Evolutionary conservation across 2,797 vertebrate species (phyloP).

Genomic region (Sphaeramia orbicularis): DNA sequence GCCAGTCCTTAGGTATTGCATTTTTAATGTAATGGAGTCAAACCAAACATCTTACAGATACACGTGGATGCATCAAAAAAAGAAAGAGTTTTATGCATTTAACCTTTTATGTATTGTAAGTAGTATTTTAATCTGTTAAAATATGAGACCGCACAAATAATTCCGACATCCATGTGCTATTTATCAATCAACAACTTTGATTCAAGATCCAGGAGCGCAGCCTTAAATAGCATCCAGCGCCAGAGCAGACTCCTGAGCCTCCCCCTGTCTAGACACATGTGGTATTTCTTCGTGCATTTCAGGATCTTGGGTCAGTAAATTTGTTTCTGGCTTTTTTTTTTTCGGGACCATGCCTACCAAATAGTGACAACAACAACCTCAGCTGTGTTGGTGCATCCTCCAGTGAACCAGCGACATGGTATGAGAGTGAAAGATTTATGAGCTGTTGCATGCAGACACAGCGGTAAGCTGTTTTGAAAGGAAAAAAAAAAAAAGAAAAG

Average conservation of each 20-base stretch:
- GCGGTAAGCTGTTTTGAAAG: slow-evolving; percentile 58
- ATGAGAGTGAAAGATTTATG: slow-evolving; percentile 93
- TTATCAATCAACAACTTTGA: neutral
- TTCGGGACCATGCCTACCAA: slow-evolving; percentile 20
- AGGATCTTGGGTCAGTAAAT: slow-evolving; percentile 80
- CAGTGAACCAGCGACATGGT: slow-evolving; percentile 85
- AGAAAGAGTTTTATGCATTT: no score
- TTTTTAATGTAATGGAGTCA: no score
- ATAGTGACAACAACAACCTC: slow-evolving; percentile 32
- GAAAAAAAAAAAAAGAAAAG: slow-evolving; percentile 2
- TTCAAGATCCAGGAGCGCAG: neutral
- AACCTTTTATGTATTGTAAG: no score
- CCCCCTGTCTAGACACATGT: neutral
- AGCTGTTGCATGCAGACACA: slow-evolving; percentile 89
- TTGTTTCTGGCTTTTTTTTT: slow-evolving; percentile 6
- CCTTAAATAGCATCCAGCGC: neutral
- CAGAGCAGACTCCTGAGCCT: neutral
- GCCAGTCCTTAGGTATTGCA: no score
- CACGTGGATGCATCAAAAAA: no score
- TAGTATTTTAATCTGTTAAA: no score
- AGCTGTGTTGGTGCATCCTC: slow-evolving; percentile 87
- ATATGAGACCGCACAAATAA: neutral
- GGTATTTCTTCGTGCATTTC: neutral
- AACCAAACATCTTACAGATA: no score
- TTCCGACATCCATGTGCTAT: slow-evolving; percentile 1